Base-by-base conservation (phyloP, 2,797 vertebrate genomes). In the Perodicticus potto region DNA sequence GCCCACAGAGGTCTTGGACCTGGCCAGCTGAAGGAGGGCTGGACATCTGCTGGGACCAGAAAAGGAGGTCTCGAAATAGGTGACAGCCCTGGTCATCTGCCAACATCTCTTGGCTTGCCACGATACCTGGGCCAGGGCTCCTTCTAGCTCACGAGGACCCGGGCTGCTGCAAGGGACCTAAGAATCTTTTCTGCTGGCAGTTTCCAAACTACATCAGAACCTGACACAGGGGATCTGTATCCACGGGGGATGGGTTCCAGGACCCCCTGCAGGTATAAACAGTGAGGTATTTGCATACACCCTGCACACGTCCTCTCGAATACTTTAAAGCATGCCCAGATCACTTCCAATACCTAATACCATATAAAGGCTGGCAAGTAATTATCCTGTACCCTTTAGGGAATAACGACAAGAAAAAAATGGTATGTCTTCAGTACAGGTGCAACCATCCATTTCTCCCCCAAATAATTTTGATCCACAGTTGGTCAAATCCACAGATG, bases 41-140 rank as follows among this genome's bases (percentile, higher is more conserved):
- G 20, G 65, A 9, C 32, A 34, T 2, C 19, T 7, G n/a, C 22
- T 2, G 23, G 3, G 45, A n/a, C 6, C 3, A 29, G 13, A 55
- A 59, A 20, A 37, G 37, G 29, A 86, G n/a, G 22, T 37, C 5
- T 61, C 0, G 4, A n/a, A 22, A 1, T 2, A 40, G n/a, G 63
- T 32, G 2, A 0, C 20, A 3, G 32, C 65, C 1, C 0, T 0
- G 6, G 37, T 22, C 2, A 17, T 16, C 65, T 67, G 1, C 7
- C 3, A 0, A n/a, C n/a, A 3, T 34, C 29, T 70, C 69, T 61
- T 4, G 0, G 2, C 14, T 57, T 2, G 8, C 40, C 12, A 2
- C 11, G 34, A 29, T 5, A 0, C 1, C 14, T 23, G 34, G 63
- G 5, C 49, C 27, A 0, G 2, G 11, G 92, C 12, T n/a, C 63